Base-by-base conservation (phyloP, 2,888 invertebrate genomes). In the Furcula furcula region DNA sequence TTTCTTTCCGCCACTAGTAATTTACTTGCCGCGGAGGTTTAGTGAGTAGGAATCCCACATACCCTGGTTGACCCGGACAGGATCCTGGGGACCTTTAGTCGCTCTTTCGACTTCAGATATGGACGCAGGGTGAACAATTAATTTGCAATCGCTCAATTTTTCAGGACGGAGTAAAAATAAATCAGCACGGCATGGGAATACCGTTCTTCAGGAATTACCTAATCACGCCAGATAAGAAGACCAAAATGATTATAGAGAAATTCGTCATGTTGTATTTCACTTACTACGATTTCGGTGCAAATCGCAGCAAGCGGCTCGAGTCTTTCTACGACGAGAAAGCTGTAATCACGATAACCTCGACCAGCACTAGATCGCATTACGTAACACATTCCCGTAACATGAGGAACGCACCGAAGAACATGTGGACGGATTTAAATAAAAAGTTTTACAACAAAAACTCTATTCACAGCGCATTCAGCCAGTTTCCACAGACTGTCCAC, bases 151-250 rank as follows among this genome's bases (percentile, higher is more conserved):
- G n/a, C n/a, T n/a, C n/a, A n/a, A n/a, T 31, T 32, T 74, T 74
- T 29, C 65, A 88, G 88, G 88, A 88, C 59, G 88, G 87, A 1
- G 42, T 88, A 2, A 62, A 50, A 36, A 46, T 88, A 19, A 80
- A 81, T 40, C 57, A 73, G 15, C 56, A 74, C 21, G 80, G 78
- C 1, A 26, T 75, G 3, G 51, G 62, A 19, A 47, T 76, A 21
- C 85, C 88, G 2, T 78, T 80, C 50, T 60, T 56, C 21, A 77
- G 59, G 29, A 78, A 84, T 32, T 86, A 49, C 41, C 20, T 82
- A 2, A 55, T 49, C 3, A 31, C 28, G 1, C 48, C 71, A 0
- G 71, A 77, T 15, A 66, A 41, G 21, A 65, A 50, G 20, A 74
- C 77, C 0, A 80, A 71, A 34, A 63, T 73, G 65, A 32, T 86